Evolutionary conservation across 2,888 invertebrate species (phyloP).

Genomic region (Spicauda simplicius): DNA sequence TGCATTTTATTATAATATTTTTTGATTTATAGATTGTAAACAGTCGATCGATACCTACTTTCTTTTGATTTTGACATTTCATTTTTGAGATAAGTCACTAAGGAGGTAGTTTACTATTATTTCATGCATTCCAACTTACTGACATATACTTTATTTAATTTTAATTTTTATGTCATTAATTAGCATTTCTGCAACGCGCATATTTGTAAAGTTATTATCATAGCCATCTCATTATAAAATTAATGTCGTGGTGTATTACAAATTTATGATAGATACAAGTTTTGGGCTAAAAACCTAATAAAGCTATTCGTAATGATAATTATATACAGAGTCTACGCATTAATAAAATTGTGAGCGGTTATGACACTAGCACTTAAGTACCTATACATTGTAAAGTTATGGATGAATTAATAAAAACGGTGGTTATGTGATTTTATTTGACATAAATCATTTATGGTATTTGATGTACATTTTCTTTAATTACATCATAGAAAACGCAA

Average conservation of each 20-base stretch:
- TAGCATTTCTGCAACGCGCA: background rate
- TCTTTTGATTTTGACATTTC: background rate
- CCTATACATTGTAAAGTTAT: background rate
- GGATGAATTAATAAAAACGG: background rate
- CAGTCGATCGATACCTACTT: background rate
- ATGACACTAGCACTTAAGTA: background rate
- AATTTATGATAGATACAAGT: conserved; percentile 38
- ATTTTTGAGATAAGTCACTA: background rate
- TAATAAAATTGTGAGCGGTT: background rate
- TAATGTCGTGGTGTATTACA: conserved; percentile 44
- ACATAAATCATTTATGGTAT: too few relatives aligned
- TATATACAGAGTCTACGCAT: background rate
- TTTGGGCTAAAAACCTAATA: conserved; percentile 55
- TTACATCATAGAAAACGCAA: too few relatives aligned
- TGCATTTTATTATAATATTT: too few relatives aligned
- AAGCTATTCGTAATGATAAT: conserved; percentile 37
- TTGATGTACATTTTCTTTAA: too few relatives aligned
- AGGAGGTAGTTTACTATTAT: too few relatives aligned
- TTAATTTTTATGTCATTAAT: too few relatives aligned
- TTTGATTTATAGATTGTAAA: background rate
- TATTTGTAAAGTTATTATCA: background rate
- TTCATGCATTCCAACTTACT: background rate
- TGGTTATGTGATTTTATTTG: background rate
- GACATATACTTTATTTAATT: too few relatives aligned
- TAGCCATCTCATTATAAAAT: background rate